These are phyloP conservation scores for Phyllostomus discolor DNA, from an alignment of 2,113 vertebrate species.

Conservation along the genomic window DNA sequence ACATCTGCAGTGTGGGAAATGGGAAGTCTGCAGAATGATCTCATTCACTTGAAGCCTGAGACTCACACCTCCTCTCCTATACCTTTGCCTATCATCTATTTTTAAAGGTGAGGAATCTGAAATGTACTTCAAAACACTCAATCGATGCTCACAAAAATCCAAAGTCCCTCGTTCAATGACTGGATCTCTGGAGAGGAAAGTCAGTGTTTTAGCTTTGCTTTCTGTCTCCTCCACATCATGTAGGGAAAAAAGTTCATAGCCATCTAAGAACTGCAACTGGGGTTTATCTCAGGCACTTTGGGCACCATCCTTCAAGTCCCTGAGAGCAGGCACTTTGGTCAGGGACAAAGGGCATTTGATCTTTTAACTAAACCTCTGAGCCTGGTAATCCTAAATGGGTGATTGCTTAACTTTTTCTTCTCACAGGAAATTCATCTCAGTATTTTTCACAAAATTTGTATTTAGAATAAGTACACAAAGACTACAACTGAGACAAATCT, in stretches of 20 bases:
- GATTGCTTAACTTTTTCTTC: not conserved
- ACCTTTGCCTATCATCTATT: not conserved
- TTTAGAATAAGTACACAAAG: not conserved
- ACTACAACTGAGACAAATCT: not conserved
- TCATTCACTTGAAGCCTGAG: slow-evolving; percentile 56
- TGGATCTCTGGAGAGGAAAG: not conserved
- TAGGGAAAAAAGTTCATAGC: not conserved
- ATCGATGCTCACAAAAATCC: slow-evolving; percentile 32
- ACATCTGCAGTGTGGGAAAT: slow-evolving; percentile 55
- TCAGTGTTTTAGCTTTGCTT: not conserved
- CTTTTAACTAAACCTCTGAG: not conserved
- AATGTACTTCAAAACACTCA: slow-evolving; percentile 1
- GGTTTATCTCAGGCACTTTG: not conserved
- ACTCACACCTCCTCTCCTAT: not conserved
- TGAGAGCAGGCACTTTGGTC: not conserved
- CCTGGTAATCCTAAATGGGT: not conserved
- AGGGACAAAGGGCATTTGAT: not conserved
- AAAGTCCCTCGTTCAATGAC: not conserved
- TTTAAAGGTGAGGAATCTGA: slow-evolving; percentile 42
- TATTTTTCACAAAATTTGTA: not conserved
- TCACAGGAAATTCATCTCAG: not conserved
- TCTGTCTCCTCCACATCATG: not conserved
- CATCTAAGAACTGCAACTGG: not conserved
- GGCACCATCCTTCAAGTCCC: not conserved
- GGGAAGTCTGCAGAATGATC: slow-evolving; percentile 48